A percentile compares a stretch with the other conserved stretches of the same genome.
Conservation (phyloP, 2,113 vertebrate genomes). For the Mobula hypostoma region DNA sequence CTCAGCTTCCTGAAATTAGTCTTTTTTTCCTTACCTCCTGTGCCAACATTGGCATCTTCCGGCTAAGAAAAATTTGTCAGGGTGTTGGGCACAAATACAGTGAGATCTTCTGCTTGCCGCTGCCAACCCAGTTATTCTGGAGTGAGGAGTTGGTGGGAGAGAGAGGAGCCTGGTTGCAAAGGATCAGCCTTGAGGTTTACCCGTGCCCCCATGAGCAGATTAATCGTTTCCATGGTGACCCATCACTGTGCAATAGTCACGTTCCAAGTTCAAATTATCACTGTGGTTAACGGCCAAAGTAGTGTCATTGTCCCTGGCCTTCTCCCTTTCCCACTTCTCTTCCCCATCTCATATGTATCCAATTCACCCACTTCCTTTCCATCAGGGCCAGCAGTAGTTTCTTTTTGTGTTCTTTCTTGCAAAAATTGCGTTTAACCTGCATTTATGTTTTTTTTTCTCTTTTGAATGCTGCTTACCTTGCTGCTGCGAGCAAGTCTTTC, state of each 20-base stretch:
- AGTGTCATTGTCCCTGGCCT: neutral
- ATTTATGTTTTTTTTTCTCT: too few species aligned
- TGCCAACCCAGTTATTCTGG: neutral
- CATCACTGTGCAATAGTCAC: too few species aligned
- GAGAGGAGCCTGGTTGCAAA: neutral
- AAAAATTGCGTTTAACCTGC: too few species aligned
- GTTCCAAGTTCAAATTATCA: neutral
- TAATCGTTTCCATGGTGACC: neutral
- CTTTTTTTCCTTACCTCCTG: neutral
- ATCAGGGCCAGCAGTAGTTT: neutral
- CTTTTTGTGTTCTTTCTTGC: too few species aligned
- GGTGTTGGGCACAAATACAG: neutral
- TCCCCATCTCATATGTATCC: too few species aligned
- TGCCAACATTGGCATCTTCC: neutral
- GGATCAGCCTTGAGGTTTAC: too few species aligned
- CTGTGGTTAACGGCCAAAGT: neutral
- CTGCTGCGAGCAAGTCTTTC: too few species aligned
- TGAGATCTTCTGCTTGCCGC: neutral
- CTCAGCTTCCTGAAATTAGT: neutral
- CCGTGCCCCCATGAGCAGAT: neutral
- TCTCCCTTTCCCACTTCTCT: neutral
- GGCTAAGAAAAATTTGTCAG: neutral
- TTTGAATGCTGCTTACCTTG: too few species aligned
- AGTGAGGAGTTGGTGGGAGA: neutral
- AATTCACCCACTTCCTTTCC: neutral